A percentile compares a stretch with the other conserved stretches of the same genome.
Conservation (phyloP, 2,113 vertebrate genomes). For the Stigmatopora nigra region DNA sequence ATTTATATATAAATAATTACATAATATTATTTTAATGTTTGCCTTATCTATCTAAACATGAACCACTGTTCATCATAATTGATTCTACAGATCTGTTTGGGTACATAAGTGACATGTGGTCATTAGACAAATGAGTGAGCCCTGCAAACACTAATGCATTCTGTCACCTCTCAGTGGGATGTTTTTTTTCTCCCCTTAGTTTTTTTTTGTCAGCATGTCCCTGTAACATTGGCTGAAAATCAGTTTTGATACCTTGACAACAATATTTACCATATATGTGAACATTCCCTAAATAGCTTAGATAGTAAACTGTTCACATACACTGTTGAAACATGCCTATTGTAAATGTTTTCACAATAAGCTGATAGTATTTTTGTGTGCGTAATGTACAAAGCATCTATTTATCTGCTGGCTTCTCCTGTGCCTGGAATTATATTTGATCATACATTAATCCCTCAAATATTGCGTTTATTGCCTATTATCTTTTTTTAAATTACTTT, state of each 20-base stretch:
- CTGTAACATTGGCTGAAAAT: conserved; percentile 15
- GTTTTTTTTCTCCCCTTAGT: conserved; percentile 6
- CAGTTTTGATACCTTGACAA: neutral
- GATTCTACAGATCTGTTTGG: neutral
- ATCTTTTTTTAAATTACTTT: too few species aligned
- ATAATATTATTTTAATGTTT: neutral
- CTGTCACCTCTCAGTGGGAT: conserved; percentile 36
- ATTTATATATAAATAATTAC: neutral
- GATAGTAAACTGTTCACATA: neutral
- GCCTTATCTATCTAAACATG: neutral
- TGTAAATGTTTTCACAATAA: neutral
- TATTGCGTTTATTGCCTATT: too few species aligned
- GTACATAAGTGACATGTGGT: conserved; percentile 39
- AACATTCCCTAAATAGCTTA: neutral
- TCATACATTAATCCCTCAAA: neutral
- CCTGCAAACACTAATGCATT: conserved; percentile 33
- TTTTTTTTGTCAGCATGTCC: conserved; percentile 11
- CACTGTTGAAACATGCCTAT: neutral
- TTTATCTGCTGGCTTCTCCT: neutral
- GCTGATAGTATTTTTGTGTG: neutral
- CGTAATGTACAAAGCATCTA: neutral
- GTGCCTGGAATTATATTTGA: neutral
- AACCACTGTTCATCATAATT: neutral
- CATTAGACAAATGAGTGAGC: conserved; percentile 47
- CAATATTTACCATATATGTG: neutral